Base-by-base conservation (phyloP, 2,888 invertebrate species). In the Mycogona germanica region DNA sequence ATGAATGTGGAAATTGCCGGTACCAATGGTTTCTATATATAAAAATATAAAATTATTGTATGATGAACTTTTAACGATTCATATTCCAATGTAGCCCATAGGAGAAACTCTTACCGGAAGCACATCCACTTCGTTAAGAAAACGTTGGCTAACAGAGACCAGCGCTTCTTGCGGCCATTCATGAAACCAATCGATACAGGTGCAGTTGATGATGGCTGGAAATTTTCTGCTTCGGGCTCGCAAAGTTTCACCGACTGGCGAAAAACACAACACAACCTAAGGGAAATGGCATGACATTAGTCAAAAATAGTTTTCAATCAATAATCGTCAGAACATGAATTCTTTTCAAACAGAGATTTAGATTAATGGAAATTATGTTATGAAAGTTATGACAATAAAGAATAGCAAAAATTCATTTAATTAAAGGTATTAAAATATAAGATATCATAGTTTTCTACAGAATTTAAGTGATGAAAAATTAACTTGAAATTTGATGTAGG, bases 151-250 rank as follows among this genome's bases (percentile, higher is more conserved):
- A 9, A 96, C 96, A 6, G 93, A 93, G 57, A 93, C 84, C 55
- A 96, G 75, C 53, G 96, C 96, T 71, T 95, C 93, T 72, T 93
- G 89, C 2, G 96, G 95, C 96, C 96, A 96, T 70, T 95, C 95
- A 67, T 96, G 95, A 72, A 96, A 96, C 95, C 96, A 96, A 69
- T 96, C 92, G 60, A 95, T 92, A 51, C 87, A 84, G 5, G 95
- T 92, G 64, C 91, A 89, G 71, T 92, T 96, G 60, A 91, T 88
- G 58, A 96, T 80, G 7, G 95, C 93, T 1, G 96, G 96, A 70
- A 96, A 96, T 73, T 95, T 95, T 62, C 96, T 78, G 25, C 92
- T 86, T 60, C 95, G 77, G 29, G 95, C 85, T 64, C 96, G 63
- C 17, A 96, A 75, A 1, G 93, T 93, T 14, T 87, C 87, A 12